Conservation (phyloP, 2,797 vertebrate genomes). For the Ctenosaura bakeri region DNA sequence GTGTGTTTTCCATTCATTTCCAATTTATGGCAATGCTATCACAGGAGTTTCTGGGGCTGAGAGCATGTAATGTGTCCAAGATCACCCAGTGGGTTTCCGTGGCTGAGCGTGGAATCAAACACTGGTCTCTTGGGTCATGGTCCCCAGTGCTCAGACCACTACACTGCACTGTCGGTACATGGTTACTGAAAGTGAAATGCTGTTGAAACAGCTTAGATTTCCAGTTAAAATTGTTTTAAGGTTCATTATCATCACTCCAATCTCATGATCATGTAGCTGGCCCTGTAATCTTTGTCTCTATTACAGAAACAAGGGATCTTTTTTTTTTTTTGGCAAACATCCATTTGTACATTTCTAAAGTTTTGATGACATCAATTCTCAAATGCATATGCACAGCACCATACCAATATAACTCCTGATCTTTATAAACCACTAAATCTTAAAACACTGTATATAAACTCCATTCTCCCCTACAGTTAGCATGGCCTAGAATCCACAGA, state of each 20-base stretch:
- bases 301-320: neutral
- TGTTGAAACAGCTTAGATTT: neutral
- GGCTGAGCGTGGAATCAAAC: too few species aligned
- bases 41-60: too few species aligned
- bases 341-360: neutral
- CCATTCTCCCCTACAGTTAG: neutral
- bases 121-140: too few species aligned
- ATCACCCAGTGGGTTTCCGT: too few species aligned
- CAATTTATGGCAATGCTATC: too few species aligned
- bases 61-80: too few species aligned
- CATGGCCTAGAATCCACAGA: neutral
- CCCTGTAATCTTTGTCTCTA: neutral
- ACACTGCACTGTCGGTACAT: too few species aligned
- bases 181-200: neutral
- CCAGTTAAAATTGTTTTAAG: neutral
- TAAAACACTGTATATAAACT: too few species aligned
- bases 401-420: neutral
- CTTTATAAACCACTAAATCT: neutral
- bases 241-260: neutral
- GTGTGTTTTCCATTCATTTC: too few species aligned
- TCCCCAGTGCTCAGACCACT: too few species aligned
- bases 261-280: constrained; percentile 15
- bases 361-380: neutral
- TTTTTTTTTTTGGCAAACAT: neutral
- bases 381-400: neutral